Evolutionary conservation across 1,140 invertebrate species (phyloP).

Genomic region (Zophobas atratus): DNA sequence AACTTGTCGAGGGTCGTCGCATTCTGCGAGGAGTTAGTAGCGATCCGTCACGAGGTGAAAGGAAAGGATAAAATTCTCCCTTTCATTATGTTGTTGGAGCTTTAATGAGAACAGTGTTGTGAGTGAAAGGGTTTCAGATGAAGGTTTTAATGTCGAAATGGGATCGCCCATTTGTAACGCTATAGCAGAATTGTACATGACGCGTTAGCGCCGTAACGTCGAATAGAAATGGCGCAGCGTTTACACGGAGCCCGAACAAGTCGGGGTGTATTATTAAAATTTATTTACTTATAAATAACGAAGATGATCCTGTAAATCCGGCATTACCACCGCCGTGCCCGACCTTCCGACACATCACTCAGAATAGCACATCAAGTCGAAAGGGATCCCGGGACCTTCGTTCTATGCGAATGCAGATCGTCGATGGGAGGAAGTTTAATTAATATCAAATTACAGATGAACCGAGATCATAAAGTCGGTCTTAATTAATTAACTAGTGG

Average conservation of each 20-base stretch:
- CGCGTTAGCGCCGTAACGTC: conserved; percentile 6
- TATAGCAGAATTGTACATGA: conserved; percentile 7
- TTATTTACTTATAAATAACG: conserved; percentile 33
- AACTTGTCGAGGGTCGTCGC: too few species aligned
- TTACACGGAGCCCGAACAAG: neutral
- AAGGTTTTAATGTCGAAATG: conserved; percentile 8
- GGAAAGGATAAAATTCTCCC: neutral
- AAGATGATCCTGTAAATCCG: conserved; percentile 25
- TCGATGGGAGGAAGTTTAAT: conserved; percentile 47
- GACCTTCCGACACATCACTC: conserved; percentile 34
- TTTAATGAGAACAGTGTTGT: neutral
- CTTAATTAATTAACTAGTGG: conserved; percentile 53
- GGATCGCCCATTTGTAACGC: conserved; percentile 5
- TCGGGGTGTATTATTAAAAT: conserved; percentile 33
- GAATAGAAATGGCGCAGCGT: neutral
- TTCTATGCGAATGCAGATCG: conserved; percentile 35
- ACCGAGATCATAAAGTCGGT: conserved; percentile 52
- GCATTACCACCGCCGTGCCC: conserved; percentile 6
- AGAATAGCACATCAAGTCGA: conserved; percentile 37
- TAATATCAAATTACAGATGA: conserved; percentile 53
- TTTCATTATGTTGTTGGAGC: neutral
- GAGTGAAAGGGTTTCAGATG: conserved; percentile 1
- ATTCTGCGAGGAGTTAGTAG: too few species aligned
- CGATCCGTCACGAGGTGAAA: too few species aligned
- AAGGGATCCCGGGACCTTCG: neutral